phyloP scores from a whole-genome alignment of 92 coral and sea anemone species.

The Muricea muricata region DNA sequence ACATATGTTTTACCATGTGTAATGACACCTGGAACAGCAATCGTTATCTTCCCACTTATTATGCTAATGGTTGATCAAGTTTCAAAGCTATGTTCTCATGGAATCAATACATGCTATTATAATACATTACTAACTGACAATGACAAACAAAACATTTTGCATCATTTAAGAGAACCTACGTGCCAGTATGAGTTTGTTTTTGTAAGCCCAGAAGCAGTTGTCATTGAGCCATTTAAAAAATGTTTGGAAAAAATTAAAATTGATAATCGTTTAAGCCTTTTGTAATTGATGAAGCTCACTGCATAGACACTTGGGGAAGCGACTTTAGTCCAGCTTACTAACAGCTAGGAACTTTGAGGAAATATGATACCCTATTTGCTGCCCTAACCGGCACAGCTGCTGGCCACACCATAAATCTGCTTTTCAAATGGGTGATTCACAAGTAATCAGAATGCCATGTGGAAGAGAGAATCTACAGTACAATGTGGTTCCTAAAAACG shows the following conservation, averaged over 20 bases:
- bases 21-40: constrained; percentile 29
- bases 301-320: constrained; percentile 52
- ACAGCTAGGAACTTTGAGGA: constrained; percentile 11
- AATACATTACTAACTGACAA: constrained; percentile 23
- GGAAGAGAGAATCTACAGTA: constrained; percentile 14
- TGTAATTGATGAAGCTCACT: constrained; percentile 42
- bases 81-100: constrained; percentile 10
- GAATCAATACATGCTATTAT: constrained; percentile 34
- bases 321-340: constrained; percentile 53
- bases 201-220: constrained; percentile 41
- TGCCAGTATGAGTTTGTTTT: constrained; percentile 42
- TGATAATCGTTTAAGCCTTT: not conserved
- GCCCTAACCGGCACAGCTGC: constrained; percentile 45
- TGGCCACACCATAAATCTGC: not conserved
- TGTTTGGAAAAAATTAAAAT: constrained; percentile 1
- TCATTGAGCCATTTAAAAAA: constrained; percentile 34
- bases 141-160: constrained; percentile 37
- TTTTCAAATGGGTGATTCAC: constrained; percentile 2
- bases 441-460: constrained; percentile 24
- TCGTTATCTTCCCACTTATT: constrained; percentile 35
- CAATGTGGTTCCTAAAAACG: constrained; percentile 11
- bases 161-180: constrained; percentile 21
- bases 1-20: constrained; percentile 29
- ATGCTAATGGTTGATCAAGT: constrained; percentile 42
- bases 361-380: constrained; percentile 15